phyloP scores from a whole-genome alignment of 2,113 vertebrate species.

The Oreamnos americanus region DNA sequence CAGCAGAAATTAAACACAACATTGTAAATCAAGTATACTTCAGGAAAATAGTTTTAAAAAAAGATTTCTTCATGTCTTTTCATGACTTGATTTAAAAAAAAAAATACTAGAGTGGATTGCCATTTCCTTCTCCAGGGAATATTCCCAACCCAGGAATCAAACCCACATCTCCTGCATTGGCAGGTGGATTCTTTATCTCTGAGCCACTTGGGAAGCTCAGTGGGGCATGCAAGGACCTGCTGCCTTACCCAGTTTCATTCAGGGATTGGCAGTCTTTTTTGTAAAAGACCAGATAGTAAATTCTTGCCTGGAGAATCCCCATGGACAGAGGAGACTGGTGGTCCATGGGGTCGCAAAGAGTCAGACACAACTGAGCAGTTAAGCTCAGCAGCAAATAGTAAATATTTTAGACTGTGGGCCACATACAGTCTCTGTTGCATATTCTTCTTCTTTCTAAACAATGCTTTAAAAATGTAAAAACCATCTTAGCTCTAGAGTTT shows the following conservation, averaged over 20 bases:
- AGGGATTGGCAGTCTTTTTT: not conserved
- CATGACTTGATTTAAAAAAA: not conserved
- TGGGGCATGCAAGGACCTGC: not conserved
- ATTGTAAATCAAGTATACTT: not conserved
- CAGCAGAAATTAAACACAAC: not conserved
- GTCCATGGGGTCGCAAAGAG: not conserved
- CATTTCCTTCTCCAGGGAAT: not conserved
- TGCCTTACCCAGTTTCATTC: not conserved
- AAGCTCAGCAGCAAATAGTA: not conserved
- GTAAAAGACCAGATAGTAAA: not conserved
- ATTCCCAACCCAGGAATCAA: not conserved
- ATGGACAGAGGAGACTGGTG: not conserved
- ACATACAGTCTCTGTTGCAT: not conserved
- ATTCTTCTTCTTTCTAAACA: not conserved
- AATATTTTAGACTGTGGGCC: not conserved
- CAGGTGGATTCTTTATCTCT: not conserved
- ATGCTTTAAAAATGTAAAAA: constrained; percentile 7
- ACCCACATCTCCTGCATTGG: not conserved
- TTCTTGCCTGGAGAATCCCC: not conserved
- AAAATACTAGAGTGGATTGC: not conserved
- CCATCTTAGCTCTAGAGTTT: not conserved
- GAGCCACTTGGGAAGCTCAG: not conserved
- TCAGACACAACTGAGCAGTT: not conserved
- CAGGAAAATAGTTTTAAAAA: not conserved
- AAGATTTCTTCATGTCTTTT: not conserved